Conservation (phyloP, 2,113 vertebrate species). For the Neodontobutis hainanensis region DNA sequence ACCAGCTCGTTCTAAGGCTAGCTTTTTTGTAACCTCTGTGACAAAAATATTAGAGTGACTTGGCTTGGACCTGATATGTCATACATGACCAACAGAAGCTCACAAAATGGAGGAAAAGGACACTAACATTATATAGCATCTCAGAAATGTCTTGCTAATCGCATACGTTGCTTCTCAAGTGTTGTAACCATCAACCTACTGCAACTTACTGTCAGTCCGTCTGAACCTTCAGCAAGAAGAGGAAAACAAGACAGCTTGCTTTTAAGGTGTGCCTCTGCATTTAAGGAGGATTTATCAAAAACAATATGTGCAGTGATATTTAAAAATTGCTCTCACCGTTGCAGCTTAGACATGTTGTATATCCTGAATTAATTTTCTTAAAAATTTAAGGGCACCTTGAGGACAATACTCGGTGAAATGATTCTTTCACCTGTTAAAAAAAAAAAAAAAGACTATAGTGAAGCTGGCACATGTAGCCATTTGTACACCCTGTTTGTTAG, state of each 20-base stretch:
- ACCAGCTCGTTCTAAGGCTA: slow-evolving; percentile 44
- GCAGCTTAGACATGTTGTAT: background rate
- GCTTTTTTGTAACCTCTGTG: slow-evolving; percentile 30
- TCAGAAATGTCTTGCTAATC: background rate
- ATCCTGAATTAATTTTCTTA: too few relatives aligned
- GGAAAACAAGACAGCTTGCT: slow-evolving; percentile 11
- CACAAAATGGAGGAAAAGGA: background rate
- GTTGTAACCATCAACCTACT: background rate
- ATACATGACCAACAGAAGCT: slow-evolving; percentile 2
- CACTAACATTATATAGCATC: background rate
- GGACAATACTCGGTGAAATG: slow-evolving; percentile 16
- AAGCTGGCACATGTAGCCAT: background rate
- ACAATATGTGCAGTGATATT: background rate
- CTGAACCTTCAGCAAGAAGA: slow-evolving; percentile 1
- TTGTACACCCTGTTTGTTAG: slow-evolving; percentile 55
- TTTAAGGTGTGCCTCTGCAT: slow-evolving; percentile 23
- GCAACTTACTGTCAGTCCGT: slow-evolving; percentile 7
- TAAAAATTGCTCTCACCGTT: background rate
- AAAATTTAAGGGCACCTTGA: slow-evolving; percentile 11
- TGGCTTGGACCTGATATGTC: slow-evolving; percentile 17
- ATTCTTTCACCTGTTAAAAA: too few relatives aligned
- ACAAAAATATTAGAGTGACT: slow-evolving; percentile 36
- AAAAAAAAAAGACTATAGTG: background rate
- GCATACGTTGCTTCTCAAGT: background rate
- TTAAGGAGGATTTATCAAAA: slow-evolving; percentile 14